Percentiles rank a stretch among this genome's conserved stretches.
phyloP scores from a whole-genome alignment of 1,140 invertebrate species.

The Ceratina australensis region DNA sequence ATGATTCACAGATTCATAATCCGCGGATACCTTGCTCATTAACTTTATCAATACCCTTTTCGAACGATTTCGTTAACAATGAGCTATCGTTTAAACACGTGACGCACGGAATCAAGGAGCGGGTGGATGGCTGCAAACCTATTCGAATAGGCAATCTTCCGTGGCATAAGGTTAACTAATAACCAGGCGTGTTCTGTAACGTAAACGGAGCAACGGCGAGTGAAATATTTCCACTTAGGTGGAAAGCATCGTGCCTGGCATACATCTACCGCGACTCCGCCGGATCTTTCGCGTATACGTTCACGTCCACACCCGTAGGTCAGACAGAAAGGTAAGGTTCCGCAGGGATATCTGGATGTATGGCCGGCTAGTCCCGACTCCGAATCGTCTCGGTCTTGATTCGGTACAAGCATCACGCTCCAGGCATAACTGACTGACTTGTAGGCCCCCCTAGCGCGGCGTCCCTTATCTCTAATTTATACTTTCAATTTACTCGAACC shows the following conservation, averaged over 20 bases:
- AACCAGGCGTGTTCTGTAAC: too few species aligned
- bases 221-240: conserved; percentile 64
- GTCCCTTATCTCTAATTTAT: conserved; percentile 76
- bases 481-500: conserved; percentile 74
- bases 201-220: too few species aligned
- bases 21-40: not conserved
- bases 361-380: conserved; percentile 1
- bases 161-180: not conserved
- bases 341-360: conserved; percentile 57
- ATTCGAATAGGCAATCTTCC: too few species aligned
- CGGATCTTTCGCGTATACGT: not conserved
- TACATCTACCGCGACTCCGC: conserved; percentile 10
- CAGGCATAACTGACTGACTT: conserved; percentile 70
- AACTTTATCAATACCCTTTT: not conserved
- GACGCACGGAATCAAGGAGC: too few species aligned
- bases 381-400: conserved; percentile 42
- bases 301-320: not conserved
- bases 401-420: conserved; percentile 72
- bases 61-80: too few species aligned
- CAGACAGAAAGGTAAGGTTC: conserved; percentile 37
- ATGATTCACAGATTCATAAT: conserved; percentile 19
- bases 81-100: too few species aligned
- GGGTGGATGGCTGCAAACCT: too few species aligned
- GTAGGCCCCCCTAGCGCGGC: conserved; percentile 18
- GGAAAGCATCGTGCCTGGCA: conserved; percentile 61